Percentiles rank a stretch among this genome's conserved stretches.
phyloP scores from a whole-genome alignment of 2,888 invertebrate genomes.

The Drosophila yooni region DNA sequence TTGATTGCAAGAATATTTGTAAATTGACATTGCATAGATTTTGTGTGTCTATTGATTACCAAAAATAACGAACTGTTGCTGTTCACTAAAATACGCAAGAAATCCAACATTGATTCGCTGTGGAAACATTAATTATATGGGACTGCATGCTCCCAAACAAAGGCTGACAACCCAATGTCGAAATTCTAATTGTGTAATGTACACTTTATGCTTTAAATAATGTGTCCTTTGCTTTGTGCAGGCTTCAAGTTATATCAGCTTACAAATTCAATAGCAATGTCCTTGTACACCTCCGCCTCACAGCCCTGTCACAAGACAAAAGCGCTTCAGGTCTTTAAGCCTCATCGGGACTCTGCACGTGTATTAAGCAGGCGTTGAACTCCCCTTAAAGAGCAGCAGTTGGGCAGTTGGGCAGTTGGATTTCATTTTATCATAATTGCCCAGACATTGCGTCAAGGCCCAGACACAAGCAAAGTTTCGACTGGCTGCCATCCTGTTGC shows the following conservation, averaged over 20 bases:
- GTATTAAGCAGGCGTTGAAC: constrained; percentile 51
- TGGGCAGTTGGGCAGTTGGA: constrained; percentile 7
- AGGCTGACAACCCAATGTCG: background rate
- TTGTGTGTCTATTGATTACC: background rate
- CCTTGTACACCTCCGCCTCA: background rate
- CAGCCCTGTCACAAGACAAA: background rate
- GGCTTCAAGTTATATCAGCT: constrained; percentile 41
- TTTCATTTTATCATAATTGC: constrained; percentile 39
- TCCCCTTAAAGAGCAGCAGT: constrained; percentile 32
- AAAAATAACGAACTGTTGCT: background rate
- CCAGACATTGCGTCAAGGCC: constrained; percentile 23
- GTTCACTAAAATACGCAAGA: too few species aligned
- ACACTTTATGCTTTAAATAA: constrained; percentile 42
- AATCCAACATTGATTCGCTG: background rate
- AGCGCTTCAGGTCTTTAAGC: constrained; percentile 13
- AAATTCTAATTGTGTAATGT: constrained; percentile 44
- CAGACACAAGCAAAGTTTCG: constrained; percentile 35
- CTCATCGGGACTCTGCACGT: constrained; percentile 49
- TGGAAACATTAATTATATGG: constrained; percentile 4
- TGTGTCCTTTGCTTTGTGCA: constrained; percentile 21
- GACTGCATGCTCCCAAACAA: background rate
- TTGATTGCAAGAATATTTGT: constrained; percentile 17
- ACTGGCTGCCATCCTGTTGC: constrained; percentile 14
- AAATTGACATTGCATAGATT: constrained; percentile 9
- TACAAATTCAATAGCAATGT: constrained; percentile 27